Conservation (phyloP, 2,888 invertebrate species). For the Ypsolopha scabrella region DNA sequence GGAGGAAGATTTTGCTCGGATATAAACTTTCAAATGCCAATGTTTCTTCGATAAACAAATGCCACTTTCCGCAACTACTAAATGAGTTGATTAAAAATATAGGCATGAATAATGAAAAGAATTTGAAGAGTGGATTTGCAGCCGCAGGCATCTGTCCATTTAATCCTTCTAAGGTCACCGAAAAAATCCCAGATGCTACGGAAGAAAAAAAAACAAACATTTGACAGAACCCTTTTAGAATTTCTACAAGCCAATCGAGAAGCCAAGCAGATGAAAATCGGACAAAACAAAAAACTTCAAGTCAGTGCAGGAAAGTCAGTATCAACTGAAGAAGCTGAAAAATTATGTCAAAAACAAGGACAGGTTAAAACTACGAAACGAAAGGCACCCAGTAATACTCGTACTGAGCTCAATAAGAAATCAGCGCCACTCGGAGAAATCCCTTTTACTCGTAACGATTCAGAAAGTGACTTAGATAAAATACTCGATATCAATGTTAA, state of each 20-base stretch:
- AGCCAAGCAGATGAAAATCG: not conserved
- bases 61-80: constrained; percentile 5
- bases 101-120: not conserved
- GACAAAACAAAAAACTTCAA: not conserved
- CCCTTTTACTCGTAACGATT: not conserved
- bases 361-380: not conserved
- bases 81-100: constrained; percentile 1
- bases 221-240: not conserved
- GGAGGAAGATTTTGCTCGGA: constrained; percentile 2
- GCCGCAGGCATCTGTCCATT: constrained; percentile 5
- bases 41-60: constrained; percentile 1
- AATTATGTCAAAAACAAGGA: constrained; percentile 1
- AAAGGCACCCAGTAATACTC: too few species aligned
- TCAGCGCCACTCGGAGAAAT: too few species aligned
- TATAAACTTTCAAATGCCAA: constrained; percentile 2
- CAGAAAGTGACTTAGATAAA: not conserved
- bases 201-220: too few species aligned
- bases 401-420: too few species aligned
- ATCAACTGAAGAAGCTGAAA: constrained; percentile 2
- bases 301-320: constrained; percentile 3
- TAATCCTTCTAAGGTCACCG: constrained; percentile 1
- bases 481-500: not conserved
- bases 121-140: constrained; percentile 3
- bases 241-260: not conserved
- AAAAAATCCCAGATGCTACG: constrained; percentile 1